phyloP scores from a whole-genome alignment of 2,113 vertebrate species.

The Dendropsophus ebraccatus region DNA sequence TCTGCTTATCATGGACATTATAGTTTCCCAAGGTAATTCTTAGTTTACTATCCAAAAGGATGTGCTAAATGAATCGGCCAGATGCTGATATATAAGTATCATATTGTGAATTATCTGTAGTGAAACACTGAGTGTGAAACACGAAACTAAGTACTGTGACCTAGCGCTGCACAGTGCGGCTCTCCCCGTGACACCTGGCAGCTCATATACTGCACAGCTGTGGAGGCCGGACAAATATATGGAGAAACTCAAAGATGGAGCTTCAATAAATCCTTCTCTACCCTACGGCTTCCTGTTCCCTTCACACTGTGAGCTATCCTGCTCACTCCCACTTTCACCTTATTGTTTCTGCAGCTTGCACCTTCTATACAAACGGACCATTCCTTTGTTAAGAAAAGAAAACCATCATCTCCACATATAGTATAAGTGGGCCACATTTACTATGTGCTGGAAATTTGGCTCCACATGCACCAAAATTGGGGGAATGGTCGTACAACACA shows the following conservation, averaged over 20 bases:
- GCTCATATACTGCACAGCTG: constrained; percentile 45
- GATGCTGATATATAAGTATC: constrained; percentile 1
- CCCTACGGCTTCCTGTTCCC: constrained; percentile 4
- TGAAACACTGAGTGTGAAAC: constrained; percentile 38
- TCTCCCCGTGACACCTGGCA: constrained; percentile 50
- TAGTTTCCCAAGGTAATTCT: not conserved
- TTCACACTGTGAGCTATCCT: constrained; percentile 7
- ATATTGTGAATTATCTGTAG: constrained; percentile 15
- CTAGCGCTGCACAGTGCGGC: not conserved
- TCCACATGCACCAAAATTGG: too few relatives aligned
- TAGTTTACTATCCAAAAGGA: not conserved
- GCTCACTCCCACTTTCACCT: not conserved
- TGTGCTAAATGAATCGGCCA: not conserved
- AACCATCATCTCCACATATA: not conserved
- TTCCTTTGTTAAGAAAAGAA: not conserved
- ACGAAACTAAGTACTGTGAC: constrained; percentile 27
- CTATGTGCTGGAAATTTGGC: too few relatives aligned
- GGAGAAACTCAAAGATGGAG: constrained; percentile 34
- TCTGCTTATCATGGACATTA: not conserved
- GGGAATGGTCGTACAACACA: too few relatives aligned
- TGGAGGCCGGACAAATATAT: constrained; percentile 52
- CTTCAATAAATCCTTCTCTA: constrained; percentile 44
- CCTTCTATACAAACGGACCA: not conserved
- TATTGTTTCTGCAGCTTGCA: not conserved
- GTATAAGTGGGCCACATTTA: too few relatives aligned